Percentiles rank a stretch among this genome's conserved stretches.
phyloP scores from a whole-genome alignment of 2,888 invertebrate genomes.

The Cetonia aurata region DNA sequence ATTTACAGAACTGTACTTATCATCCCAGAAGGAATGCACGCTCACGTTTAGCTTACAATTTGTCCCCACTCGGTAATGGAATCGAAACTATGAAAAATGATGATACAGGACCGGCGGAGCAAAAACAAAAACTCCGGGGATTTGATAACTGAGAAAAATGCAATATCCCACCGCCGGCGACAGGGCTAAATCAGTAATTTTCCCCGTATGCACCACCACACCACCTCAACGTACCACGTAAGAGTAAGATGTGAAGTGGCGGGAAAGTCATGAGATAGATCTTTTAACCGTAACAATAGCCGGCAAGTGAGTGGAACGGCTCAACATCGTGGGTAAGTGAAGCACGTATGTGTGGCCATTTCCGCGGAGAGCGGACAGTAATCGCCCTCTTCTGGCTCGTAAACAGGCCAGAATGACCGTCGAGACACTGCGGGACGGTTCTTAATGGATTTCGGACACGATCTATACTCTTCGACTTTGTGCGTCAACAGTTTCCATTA shows the following conservation, averaged over 20 bases:
- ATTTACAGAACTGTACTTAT: too few species aligned
- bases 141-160: conserved; percentile 17
- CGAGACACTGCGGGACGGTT: conserved; percentile 64
- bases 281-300: conserved; percentile 56
- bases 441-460: conserved; percentile 64
- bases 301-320: conserved; percentile 62
- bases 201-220: conserved; percentile 30
- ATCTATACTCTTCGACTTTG: conserved; percentile 54
- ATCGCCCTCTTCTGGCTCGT: conserved; percentile 67
- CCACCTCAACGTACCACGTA: conserved; percentile 42
- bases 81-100: conserved; percentile 65
- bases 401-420: conserved; percentile 66
- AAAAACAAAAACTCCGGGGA: conserved; percentile 62
- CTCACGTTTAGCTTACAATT: conserved; percentile 46
- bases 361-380: conserved; percentile 64
- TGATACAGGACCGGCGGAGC: conserved; percentile 57
- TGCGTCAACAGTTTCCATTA: conserved; percentile 43
- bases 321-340: conserved; percentile 59
- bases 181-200: conserved; percentile 53
- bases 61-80: conserved; percentile 66
- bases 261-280: conserved; percentile 51
- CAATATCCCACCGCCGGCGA: conserved; percentile 17
- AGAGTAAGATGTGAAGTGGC: conserved; percentile 44
- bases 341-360: conserved; percentile 63
- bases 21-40: too few species aligned